Evolutionary conservation across 1,140 invertebrate species (phyloP).

Genomic region (Achroia grisella): DNA sequence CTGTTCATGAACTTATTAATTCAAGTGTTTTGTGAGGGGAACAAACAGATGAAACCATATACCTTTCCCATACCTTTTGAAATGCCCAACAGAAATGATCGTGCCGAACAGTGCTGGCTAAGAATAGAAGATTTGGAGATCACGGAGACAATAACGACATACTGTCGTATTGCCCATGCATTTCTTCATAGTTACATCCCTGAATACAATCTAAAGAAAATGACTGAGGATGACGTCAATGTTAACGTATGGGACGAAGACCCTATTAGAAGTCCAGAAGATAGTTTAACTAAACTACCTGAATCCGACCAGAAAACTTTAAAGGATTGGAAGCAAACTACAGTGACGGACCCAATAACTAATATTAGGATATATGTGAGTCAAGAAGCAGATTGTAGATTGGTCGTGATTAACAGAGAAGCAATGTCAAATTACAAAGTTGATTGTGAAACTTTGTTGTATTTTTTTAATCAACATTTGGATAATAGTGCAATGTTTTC

Average conservation of each 20-base stretch:
- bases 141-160: conserved; percentile 41
- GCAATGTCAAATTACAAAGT: conserved; percentile 53
- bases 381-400: conserved; percentile 40
- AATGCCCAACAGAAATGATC: conserved; percentile 54
- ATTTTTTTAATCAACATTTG: conserved; percentile 45
- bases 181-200: conserved; percentile 43
- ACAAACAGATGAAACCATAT: conserved; percentile 26
- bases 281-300: conserved; percentile 12
- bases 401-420: conserved; percentile 58
- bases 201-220: conserved; percentile 55
- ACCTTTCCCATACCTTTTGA: conserved; percentile 52
- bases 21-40: conserved; percentile 20
- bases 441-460: conserved; percentile 48
- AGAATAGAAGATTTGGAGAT: conserved; percentile 53
- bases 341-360: conserved; percentile 47
- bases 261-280: conserved; percentile 16
- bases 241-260: conserved; percentile 51
- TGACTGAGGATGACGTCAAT: conserved; percentile 47
- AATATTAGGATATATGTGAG: conserved; percentile 44
- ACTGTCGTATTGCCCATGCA: conserved; percentile 41
- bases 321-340: conserved; percentile 48
- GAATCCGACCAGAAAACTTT: conserved; percentile 22
- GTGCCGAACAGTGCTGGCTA: conserved; percentile 56
- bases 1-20: conserved; percentile 24
- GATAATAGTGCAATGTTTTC: conserved; percentile 19